Base-by-base conservation (phyloP, 2,797 vertebrate genomes). In the Pipistrellus pipistrellus region DNA sequence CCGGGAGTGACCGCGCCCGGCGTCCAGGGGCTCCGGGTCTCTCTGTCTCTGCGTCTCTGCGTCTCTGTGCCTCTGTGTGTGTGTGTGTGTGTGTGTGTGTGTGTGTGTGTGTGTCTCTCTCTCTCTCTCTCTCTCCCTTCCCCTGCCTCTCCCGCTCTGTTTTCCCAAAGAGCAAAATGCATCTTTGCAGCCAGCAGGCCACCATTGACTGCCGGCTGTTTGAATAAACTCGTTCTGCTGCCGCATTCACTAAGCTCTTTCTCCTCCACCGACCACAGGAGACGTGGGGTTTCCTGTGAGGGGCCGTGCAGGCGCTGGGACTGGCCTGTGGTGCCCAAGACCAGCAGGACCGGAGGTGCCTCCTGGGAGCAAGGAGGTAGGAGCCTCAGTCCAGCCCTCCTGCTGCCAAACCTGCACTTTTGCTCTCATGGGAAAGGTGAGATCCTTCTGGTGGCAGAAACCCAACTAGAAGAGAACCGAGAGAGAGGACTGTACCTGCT, bases 1-100 rank as follows among this genome's bases (percentile, higher is more conserved):
- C 87, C 98, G 99, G 44, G 98, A 99, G 98, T 96, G 98, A 99
- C 30, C 96, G 21, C 51, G 66, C 83, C 81, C 38, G 8, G 21
- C 51, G 66, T 85, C 81, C 38, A 8, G 38, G 38, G 32, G 48
- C 6, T n/a, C 55, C 18, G 10, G 15, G 17, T 53, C 18, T 62
- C 30, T 13, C 5, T 6, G 46, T 32, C 46, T 76, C 23, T 18
- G 2, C 4, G 10, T 73, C 23, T 90, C 35, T 68, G 35, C 38
- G 55, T 23, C 7, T 55, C 21, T 55, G 53, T 8, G 1, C n/a
- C n/a, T n/a, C n/a, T 51, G n/a, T 66, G 35, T 46, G 55, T 55
- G 53, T 55, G 21, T 55, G 53, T 8, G 1, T 51, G n/a, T 66
- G 35, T 46, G 55, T 55, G 53, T 55, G 53, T 55, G 53, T 21